Evolutionary conservation across 2,113 vertebrate genomes (phyloP).

Genomic region (Nasalis larvatus): DNA sequence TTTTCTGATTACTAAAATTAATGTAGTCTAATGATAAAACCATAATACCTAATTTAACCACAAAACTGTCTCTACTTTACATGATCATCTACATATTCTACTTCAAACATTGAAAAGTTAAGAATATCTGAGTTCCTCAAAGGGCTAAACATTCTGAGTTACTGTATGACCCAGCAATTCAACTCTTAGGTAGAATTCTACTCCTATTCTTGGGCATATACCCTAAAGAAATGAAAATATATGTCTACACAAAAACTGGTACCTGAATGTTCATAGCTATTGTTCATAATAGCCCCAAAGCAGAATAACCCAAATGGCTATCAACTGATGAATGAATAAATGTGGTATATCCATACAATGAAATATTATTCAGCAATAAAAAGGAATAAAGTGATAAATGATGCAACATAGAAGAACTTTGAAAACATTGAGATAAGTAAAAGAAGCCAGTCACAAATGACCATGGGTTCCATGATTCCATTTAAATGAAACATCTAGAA

Average conservation of each 20-base stretch:
- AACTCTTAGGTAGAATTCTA: neutral
- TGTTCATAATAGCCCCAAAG: neutral
- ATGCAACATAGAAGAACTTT: neutral
- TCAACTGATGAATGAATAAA: neutral
- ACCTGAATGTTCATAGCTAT: neutral
- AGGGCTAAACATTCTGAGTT: neutral
- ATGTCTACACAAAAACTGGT: neutral
- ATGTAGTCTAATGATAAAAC: neutral
- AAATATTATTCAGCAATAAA: neutral
- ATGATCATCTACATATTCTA: neutral
- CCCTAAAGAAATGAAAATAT: neutral
- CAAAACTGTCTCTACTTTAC: neutral
- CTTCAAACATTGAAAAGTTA: slow-evolving; percentile 20
- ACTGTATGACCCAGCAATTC: neutral
- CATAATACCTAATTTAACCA: neutral
- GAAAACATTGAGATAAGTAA: neutral
- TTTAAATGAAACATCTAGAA: neutral
- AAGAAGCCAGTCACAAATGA: neutral
- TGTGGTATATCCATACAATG: neutral
- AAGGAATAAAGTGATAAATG: neutral
- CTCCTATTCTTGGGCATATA: neutral
- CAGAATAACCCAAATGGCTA: neutral
- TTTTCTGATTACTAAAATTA: neutral
- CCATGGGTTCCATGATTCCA: neutral
- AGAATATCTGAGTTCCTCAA: neutral